phyloP scores from a whole-genome alignment of 2,113 vertebrate genomes.

The Shinisaurus crocodilurus region DNA sequence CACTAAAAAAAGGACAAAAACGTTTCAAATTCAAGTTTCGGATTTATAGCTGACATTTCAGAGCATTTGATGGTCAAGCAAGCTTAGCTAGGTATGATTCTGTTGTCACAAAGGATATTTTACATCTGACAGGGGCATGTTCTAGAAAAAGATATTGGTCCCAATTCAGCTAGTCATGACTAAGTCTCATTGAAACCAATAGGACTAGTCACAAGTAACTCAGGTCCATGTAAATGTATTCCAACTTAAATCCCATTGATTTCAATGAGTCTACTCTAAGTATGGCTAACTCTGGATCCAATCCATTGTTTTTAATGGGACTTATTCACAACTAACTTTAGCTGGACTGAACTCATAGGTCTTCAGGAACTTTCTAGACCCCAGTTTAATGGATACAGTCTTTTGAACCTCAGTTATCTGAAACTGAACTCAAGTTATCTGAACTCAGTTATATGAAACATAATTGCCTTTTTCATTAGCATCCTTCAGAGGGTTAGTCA shows the following conservation, averaged over 20 bases:
- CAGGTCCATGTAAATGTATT: not conserved
- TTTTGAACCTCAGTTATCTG: not conserved
- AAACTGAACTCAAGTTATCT: not conserved
- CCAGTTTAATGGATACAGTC: not conserved
- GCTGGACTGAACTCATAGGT: not conserved
- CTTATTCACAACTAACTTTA: fast-evolving
- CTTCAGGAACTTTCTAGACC: not conserved
- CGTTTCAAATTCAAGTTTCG: not conserved
- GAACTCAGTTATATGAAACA: not conserved
- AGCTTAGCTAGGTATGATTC: not conserved
- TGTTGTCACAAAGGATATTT: not conserved
- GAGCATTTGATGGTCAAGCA: fast-evolving
- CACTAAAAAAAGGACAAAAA: not conserved
- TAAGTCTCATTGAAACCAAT: not conserved
- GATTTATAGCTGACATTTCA: not conserved
- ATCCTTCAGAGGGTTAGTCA: not conserved
- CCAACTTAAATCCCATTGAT: not conserved
- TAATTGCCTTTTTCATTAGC: not conserved
- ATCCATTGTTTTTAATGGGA: not conserved
- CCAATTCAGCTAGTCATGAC: not conserved
- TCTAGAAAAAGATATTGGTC: not conserved
- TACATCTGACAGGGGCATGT: not conserved
- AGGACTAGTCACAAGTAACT: not conserved
- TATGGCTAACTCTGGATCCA: not conserved
- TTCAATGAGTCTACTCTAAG: not conserved